Percentiles rank a stretch among this genome's conserved stretches.
These are phyloP conservation scores for Tautogolabrus adspersus DNA, from an alignment of 2,113 vertebrate genomes.

Conservation along the genomic window DNA sequence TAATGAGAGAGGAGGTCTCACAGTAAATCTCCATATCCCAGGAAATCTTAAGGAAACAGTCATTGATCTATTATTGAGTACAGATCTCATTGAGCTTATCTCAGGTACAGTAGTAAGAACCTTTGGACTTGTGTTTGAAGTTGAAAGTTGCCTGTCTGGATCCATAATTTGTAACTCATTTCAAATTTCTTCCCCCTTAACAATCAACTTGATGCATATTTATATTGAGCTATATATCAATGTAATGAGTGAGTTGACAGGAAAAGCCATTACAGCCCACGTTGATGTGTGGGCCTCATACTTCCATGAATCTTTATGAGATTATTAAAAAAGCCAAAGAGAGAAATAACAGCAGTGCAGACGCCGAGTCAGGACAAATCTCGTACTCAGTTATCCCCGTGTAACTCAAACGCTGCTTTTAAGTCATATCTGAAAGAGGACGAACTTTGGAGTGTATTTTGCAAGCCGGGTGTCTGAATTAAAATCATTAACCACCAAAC, in stretches of 20 bases:
- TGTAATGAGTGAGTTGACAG: slow-evolving; percentile 61
- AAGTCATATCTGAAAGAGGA: slow-evolving; percentile 26
- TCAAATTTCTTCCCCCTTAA: slow-evolving; percentile 3
- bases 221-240: slow-evolving; percentile 51
- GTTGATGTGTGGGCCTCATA: slow-evolving; percentile 43
- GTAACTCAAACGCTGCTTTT: slow-evolving; percentile 2
- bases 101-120: not conserved
- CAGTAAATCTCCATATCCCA: not conserved
- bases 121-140: not conserved
- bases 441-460: not conserved
- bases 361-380: slow-evolving; percentile 33
- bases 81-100: not conserved
- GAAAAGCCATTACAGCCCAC: slow-evolving; percentile 54
- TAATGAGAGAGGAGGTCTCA: slow-evolving; percentile 24
- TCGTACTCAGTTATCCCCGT: not conserved
- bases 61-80: slow-evolving; percentile 4
- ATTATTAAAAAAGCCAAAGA: slow-evolving; percentile 50
- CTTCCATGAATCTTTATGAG: slow-evolving; percentile 56
- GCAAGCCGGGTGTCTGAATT: not conserved
- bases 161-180: slow-evolving; percentile 31
- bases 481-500: too few relatives aligned
- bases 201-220: slow-evolving; percentile 49
- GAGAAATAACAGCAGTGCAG: slow-evolving; percentile 23
- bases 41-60: slow-evolving; percentile 12
- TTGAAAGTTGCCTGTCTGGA: slow-evolving; percentile 2